Conservation (phyloP, 2,888 invertebrate species). For the Ormyrus labotus region DNA sequence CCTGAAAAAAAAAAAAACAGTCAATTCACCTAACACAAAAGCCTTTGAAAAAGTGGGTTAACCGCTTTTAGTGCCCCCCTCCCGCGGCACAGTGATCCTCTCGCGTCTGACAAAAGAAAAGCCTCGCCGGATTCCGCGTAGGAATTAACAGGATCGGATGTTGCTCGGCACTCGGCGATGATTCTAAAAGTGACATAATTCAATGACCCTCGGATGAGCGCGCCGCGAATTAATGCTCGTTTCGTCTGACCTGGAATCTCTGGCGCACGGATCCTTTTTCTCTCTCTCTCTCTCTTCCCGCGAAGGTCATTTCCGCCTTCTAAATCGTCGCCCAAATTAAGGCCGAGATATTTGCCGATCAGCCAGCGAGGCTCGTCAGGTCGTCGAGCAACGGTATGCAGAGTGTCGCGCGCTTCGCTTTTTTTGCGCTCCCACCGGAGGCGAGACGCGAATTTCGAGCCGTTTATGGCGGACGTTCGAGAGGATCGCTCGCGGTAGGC, state of each 20-base stretch:
- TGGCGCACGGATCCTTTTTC: not conserved
- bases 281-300: constrained; percentile 3
- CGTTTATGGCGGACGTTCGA: too few species aligned
- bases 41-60: constrained; percentile 16
- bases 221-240: constrained; percentile 26
- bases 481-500: too few species aligned
- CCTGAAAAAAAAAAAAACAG: not conserved
- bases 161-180: constrained; percentile 4
- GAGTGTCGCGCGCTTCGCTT: too few species aligned
- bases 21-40: not conserved
- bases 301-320: constrained; percentile 20
- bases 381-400: constrained; percentile 37
- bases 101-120: not conserved
- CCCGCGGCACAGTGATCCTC: not conserved
- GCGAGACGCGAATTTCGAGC: too few species aligned
- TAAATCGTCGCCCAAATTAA: not conserved
- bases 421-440: too few species aligned
- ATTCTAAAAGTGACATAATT: constrained; percentile 47
- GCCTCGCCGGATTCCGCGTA: constrained; percentile 6
- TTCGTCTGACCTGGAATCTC: constrained; percentile 47
- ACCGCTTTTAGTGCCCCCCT: not conserved
- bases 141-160: constrained; percentile 10
- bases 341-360: constrained; percentile 1
- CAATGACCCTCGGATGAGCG: constrained; percentile 25
- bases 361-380: not conserved